Conservation (phyloP, 2,888 invertebrate species). For the Stictocephala bisonia region DNA sequence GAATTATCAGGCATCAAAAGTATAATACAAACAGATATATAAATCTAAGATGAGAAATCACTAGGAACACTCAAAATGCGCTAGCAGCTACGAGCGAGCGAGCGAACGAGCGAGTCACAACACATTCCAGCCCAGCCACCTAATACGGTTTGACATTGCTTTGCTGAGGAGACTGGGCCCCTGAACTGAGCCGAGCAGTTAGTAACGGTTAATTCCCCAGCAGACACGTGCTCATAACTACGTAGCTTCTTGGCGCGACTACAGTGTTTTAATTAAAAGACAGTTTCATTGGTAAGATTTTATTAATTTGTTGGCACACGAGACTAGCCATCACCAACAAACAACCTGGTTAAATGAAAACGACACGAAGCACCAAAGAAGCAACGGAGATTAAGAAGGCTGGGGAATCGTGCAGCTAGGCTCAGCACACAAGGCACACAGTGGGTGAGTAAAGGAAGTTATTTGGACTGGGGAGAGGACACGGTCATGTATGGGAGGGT, state of each 20-base stretch:
- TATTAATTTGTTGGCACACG: slow-evolving; percentile 5
- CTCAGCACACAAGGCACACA: slow-evolving; percentile 30
- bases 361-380: slow-evolving; percentile 40
- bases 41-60: slow-evolving; percentile 44
- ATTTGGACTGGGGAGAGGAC: background rate
- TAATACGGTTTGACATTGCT: slow-evolving; percentile 60
- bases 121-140: slow-evolving; percentile 50
- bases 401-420: slow-evolving; percentile 37
- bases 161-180: slow-evolving; percentile 55
- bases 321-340: slow-evolving; percentile 41
- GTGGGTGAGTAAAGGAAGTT: background rate
- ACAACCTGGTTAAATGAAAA: slow-evolving; percentile 12
- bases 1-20: slow-evolving; percentile 44
- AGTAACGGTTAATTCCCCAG: slow-evolving; percentile 27
- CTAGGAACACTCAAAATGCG: slow-evolving; percentile 50
- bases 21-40: slow-evolving; percentile 47
- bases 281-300: background rate
- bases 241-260: too few relatives aligned
- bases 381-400: slow-evolving; percentile 27
- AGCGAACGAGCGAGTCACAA: slow-evolving; percentile 18
- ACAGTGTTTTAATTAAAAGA: too few relatives aligned
- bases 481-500: background rate
- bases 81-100: slow-evolving; percentile 48
- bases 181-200: slow-evolving; percentile 23
- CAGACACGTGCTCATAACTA: too few relatives aligned